These are phyloP conservation scores for Oxygymnocypris stewartii DNA, from an alignment of 2,113 vertebrate genomes.

Conservation along the genomic window DNA sequence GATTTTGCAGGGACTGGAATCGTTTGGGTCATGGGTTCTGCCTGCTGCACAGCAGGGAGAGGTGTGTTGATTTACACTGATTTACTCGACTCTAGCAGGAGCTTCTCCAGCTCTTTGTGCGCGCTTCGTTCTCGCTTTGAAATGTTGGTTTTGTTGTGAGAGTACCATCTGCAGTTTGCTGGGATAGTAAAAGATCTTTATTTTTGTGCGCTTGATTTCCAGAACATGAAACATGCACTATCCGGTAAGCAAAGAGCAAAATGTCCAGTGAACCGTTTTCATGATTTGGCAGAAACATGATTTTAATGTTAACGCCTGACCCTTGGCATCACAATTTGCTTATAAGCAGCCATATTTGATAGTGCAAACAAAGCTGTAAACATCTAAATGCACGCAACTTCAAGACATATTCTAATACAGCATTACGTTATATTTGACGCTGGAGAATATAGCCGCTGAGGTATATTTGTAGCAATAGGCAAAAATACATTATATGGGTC, in stretches of 20 bases:
- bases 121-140: too few species aligned
- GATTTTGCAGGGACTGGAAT: slow-evolving; percentile 62
- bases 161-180: not conserved
- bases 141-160: not conserved
- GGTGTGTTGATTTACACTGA: slow-evolving; percentile 73
- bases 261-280: not conserved
- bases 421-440: too few species aligned
- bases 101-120: not conserved
- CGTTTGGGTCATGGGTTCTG: slow-evolving; percentile 81
- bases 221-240: not conserved
- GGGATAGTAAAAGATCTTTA: not conserved
- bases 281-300: not conserved
- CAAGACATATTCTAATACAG: not conserved
- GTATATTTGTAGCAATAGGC: too few species aligned
- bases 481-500: too few species aligned
- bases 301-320: not conserved
- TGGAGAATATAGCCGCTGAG: too few species aligned
- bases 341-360: not conserved
- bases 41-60: slow-evolving; percentile 79
- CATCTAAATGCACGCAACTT: not conserved
- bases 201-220: not conserved
- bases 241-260: not conserved
- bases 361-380: not conserved
- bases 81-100: not conserved
- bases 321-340: not conserved